A percentile compares a stretch with the other conserved stretches of the same genome.
Evolutionary conservation across 2,888 invertebrate genomes (phyloP).

Genomic region (Erebia palarica): DNA sequence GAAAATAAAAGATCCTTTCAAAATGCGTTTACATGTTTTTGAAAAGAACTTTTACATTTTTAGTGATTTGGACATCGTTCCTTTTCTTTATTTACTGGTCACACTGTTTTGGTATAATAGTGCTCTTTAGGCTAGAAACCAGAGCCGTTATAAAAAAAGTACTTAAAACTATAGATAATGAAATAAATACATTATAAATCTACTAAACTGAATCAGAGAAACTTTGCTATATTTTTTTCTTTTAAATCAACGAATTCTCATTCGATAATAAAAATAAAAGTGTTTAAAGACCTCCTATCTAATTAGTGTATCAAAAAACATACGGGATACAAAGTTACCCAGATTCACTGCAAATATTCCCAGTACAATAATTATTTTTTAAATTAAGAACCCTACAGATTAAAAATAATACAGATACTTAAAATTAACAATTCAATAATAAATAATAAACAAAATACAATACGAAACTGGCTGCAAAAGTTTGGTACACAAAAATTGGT

Average conservation of each 20-base stretch:
- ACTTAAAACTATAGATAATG: conserved; percentile 12
- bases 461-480: conserved; percentile 63
- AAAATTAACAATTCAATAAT: conserved; percentile 37
- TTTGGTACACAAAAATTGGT: conserved; percentile 64
- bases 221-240: not conserved
- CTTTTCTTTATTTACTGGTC: conserved; percentile 57
- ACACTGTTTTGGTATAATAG: conserved; percentile 69
- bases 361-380: not conserved
- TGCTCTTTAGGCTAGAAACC: conserved; percentile 25
- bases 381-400: conserved; percentile 30
- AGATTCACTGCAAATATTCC: not conserved
- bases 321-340: not conserved
- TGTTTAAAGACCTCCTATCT: no score
- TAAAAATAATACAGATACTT: conserved; percentile 39
- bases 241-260: no score
- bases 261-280: no score
- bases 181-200: conserved; percentile 25
- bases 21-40: no score
- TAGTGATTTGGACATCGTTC: conserved; percentile 41
- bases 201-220: not conserved
- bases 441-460: conserved; percentile 31
- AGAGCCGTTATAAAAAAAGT: conserved; percentile 1
- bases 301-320: not conserved
- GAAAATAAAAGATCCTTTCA: not conserved
- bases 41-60: no score